Percentiles rank a stretch among this genome's conserved stretches.
Evolutionary conservation across 2,888 invertebrate species (phyloP).

Genomic region (Linnaemya vulpina): DNA sequence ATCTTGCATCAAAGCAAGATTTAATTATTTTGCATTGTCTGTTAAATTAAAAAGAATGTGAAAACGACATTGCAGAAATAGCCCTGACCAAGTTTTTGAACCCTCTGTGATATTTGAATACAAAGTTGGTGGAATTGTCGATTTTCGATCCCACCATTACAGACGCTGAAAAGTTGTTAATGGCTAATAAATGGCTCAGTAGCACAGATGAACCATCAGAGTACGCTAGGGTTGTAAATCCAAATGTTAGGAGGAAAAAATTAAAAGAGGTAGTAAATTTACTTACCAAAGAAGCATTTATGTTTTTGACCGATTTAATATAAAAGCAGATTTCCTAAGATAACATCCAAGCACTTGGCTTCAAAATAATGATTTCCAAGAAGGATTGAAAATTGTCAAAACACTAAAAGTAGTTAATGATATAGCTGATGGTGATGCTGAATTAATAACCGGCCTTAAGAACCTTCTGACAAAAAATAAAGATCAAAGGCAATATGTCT

Average conservation of each 20-base stretch:
- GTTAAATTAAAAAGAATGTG: constrained; percentile 11
- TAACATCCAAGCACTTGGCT: too few relatives aligned
- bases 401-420: neutral
- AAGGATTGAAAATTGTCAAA: too few relatives aligned
- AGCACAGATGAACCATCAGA: too few relatives aligned
- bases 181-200: constrained; percentile 40
- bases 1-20: neutral
- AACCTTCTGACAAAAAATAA: too few relatives aligned
- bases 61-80: constrained; percentile 8
- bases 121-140: constrained; percentile 7
- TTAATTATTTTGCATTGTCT: neutral
- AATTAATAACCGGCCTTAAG: too few relatives aligned
- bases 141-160: constrained; percentile 30
- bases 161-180: constrained; percentile 44
- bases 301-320: too few relatives aligned
- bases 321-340: too few relatives aligned
- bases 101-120: constrained; percentile 16
- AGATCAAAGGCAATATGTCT: too few relatives aligned
- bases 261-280: too few relatives aligned
- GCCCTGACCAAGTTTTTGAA: constrained; percentile 18
- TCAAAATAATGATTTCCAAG: too few relatives aligned
- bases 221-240: neutral
- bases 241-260: neutral
- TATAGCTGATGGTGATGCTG: too few relatives aligned
- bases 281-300: too few relatives aligned